These are phyloP conservation scores for Nesometra sesokonis DNA, from an alignment of 35 echinoderm and acorn worm species.

Conservation along the genomic window DNA sequence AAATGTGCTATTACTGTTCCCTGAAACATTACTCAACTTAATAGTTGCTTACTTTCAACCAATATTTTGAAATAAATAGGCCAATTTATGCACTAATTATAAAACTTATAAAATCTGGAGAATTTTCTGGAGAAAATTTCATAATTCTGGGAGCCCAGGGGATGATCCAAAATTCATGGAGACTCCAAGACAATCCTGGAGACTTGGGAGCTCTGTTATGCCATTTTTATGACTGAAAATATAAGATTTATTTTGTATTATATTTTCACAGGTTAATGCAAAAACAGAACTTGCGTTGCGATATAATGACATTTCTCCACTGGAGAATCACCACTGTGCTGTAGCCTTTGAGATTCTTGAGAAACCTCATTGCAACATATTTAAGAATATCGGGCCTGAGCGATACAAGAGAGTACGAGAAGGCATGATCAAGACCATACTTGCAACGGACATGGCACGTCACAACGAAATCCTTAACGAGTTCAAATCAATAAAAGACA, in stretches of 20 bases:
- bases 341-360: constrained; percentile 91
- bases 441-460: constrained; percentile 98
- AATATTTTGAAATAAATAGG: too few species aligned
- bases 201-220: too few species aligned
- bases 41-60: too few species aligned
- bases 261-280: constrained; percentile 73
- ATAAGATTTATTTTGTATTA: background rate
- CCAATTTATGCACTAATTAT: too few species aligned
- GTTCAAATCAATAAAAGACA: constrained; percentile 56
- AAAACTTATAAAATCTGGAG: too few species aligned
- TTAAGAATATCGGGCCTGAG: constrained; percentile 80
- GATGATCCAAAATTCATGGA: too few species aligned
- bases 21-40: too few species aligned
- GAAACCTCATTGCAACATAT: constrained; percentile 94
- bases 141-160: too few species aligned
- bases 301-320: constrained; percentile 94
- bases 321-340: constrained; percentile 97
- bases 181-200: too few species aligned
- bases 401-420: constrained; percentile 78
- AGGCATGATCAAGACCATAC: constrained; percentile 83
- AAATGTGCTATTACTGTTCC: too few species aligned
- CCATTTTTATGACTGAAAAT: too few species aligned
- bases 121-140: too few species aligned
- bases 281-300: constrained; percentile 91
- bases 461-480: constrained; percentile 90